Conservation (phyloP, 2,113 vertebrate genomes). For the Sylvietta virens region DNA sequence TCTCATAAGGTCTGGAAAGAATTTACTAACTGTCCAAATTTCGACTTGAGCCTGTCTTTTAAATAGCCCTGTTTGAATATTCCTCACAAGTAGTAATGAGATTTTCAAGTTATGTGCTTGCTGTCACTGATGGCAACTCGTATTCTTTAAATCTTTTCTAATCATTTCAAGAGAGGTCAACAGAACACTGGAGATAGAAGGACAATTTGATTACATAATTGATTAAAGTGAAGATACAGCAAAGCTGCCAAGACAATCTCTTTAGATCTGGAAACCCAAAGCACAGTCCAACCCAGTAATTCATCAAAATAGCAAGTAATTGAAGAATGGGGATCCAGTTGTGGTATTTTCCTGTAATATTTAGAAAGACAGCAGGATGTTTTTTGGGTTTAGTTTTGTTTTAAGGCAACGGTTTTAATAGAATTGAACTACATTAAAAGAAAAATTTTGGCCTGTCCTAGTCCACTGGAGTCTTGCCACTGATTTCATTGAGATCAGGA, state of each 20-base stretch:
- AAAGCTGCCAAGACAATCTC: slow-evolving; percentile 15
- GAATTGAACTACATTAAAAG: neutral
- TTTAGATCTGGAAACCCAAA: neutral
- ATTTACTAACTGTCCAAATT: neutral
- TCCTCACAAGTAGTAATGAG: neutral
- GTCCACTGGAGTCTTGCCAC: neutral
- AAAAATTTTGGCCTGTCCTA: neutral
- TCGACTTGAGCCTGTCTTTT: neutral
- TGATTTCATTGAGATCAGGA: neutral
- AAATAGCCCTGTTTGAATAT: neutral
- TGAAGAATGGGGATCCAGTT: neutral
- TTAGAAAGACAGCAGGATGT: neutral
- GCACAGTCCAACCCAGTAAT: neutral
- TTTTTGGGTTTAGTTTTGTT: neutral
- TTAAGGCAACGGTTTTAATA: neutral
- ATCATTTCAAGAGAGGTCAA: slow-evolving; percentile 13
- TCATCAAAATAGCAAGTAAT: neutral
- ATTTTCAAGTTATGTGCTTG: neutral
- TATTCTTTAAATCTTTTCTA: slow-evolving; percentile 23
- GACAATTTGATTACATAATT: neutral
- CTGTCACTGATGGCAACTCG: neutral
- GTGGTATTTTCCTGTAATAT: neutral
- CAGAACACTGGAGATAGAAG: neutral
- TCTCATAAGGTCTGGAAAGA: neutral
- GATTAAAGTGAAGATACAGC: slow-evolving; percentile 11